Evolutionary conservation across 2,797 vertebrate genomes (phyloP).

Genomic region (Momotus momota): DNA sequence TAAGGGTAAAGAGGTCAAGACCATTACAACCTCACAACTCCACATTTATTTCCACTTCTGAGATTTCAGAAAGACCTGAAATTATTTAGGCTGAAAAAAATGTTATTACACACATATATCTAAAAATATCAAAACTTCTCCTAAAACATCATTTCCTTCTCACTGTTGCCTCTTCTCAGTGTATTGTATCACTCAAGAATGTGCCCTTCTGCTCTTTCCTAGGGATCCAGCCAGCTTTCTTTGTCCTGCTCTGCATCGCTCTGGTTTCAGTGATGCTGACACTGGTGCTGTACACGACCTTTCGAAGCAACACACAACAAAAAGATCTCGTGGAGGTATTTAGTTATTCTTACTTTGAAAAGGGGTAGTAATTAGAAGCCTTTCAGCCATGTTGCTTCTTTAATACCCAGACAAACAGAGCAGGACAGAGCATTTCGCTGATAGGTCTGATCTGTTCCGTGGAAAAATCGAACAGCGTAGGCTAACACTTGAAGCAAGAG

Average conservation of each 20-base stretch:
- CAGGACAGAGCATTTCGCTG: background rate
- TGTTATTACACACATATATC: background rate
- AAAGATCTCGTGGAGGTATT: constrained; percentile 82
- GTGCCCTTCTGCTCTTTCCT: constrained; percentile 2
- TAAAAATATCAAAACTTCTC: background rate
- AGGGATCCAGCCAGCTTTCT: constrained; percentile 81
- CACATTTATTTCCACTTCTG: background rate
- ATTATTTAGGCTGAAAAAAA: background rate
- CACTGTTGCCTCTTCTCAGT: background rate
- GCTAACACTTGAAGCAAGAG: background rate
- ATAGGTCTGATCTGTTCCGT: background rate
- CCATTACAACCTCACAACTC: background rate
- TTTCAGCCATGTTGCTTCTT: background rate
- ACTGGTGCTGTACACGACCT: constrained; percentile 82
- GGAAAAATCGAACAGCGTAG: background rate
- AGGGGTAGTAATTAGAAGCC: background rate
- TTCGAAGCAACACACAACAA: constrained; percentile 73
- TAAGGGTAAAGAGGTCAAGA: background rate
- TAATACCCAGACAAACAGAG: background rate
- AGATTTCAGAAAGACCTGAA: background rate
- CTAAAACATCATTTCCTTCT: background rate
- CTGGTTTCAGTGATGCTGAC: constrained; percentile 81
- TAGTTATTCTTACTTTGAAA: background rate
- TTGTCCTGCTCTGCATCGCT: constrained; percentile 83
- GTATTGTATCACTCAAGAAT: background rate